A percentile compares a stretch with the other conserved stretches of the same genome.
Evolutionary conservation across 2,797 vertebrate genomes (phyloP).

Genomic region (Rhincodon typus): DNA sequence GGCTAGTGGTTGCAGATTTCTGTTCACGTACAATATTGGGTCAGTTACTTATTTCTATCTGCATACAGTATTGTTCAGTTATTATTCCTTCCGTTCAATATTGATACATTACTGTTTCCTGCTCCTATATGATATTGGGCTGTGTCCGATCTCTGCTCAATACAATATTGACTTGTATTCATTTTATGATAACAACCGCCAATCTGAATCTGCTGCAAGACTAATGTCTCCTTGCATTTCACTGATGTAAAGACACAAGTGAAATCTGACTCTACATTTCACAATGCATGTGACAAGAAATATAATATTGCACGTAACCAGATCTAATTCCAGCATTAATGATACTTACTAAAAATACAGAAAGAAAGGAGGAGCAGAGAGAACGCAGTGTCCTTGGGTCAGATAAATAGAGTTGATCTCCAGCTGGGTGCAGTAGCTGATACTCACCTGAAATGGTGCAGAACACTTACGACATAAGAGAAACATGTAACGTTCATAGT

Average conservation of each 20-base stretch:
- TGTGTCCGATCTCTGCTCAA: neutral
- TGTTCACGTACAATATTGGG: neutral
- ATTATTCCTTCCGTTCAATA: neutral
- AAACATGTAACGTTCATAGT: neutral
- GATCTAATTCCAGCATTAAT: neutral
- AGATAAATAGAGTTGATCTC: neutral
- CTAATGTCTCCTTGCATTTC: neutral
- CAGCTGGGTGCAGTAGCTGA: neutral
- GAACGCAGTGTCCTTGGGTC: constrained; percentile 14
- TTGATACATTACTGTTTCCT: neutral
- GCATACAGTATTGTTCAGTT: neutral
- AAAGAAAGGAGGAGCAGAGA: constrained; percentile 20
- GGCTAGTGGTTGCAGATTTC: neutral
- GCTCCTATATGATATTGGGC: neutral
- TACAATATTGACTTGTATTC: neutral
- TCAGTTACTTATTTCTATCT: neutral
- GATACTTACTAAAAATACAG: constrained; percentile 31
- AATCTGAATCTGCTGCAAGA: neutral
- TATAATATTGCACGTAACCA: neutral
- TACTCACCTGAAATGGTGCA: neutral
- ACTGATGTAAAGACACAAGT: neutral
- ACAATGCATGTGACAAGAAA: constrained; percentile 29
- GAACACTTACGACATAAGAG: neutral
- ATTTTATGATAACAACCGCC: neutral
- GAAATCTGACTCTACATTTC: constrained; percentile 26